Percentiles rank a stretch among this genome's conserved stretches.
These are phyloP conservation scores for Odontomachus brunneus DNA, from an alignment of 1,140 invertebrate species.

Conservation along the genomic window DNA sequence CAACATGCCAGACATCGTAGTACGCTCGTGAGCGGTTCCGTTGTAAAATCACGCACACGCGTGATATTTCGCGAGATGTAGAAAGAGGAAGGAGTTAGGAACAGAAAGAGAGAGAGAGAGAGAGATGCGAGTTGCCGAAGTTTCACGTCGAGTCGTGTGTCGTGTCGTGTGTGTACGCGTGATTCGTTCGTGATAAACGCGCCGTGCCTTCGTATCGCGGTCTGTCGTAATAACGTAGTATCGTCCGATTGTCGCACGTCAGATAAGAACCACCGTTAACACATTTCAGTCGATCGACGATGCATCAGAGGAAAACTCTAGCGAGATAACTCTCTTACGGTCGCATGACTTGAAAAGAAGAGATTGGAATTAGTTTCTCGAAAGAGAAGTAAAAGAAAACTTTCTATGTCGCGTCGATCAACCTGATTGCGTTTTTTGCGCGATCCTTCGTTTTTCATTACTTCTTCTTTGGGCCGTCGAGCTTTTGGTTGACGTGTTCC, in stretches of 20 bases:
- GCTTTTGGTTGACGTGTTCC: not conserved
- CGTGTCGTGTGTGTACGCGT: not conserved
- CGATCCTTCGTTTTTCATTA: not conserved
- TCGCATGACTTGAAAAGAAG: too few species aligned
- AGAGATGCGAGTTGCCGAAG: not conserved
- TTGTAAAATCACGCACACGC: not conserved
- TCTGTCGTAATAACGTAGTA: slow-evolving; percentile 44
- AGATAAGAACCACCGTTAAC: slow-evolving; percentile 21
- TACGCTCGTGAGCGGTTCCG: not conserved
- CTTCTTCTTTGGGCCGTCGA: not conserved
- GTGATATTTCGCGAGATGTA: slow-evolving; percentile 9
- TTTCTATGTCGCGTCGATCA: too few species aligned
- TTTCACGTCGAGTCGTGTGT: not conserved
- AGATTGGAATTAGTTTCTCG: too few species aligned
- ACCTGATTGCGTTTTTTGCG: not conserved
- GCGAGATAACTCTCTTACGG: too few species aligned
- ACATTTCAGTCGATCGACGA: not conserved
- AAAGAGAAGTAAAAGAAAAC: too few species aligned
- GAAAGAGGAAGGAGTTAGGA: not conserved
- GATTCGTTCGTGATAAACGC: slow-evolving; percentile 20
- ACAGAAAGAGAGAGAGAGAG: not conserved
- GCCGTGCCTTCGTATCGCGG: slow-evolving; percentile 1
- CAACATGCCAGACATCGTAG: not conserved
- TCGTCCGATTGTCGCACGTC: slow-evolving; percentile 30
- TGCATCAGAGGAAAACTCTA: slow-evolving; percentile 2